These are phyloP conservation scores for Eupithecia pulchellata DNA, from an alignment of 2,888 invertebrate genomes.

Conservation along the genomic window DNA sequence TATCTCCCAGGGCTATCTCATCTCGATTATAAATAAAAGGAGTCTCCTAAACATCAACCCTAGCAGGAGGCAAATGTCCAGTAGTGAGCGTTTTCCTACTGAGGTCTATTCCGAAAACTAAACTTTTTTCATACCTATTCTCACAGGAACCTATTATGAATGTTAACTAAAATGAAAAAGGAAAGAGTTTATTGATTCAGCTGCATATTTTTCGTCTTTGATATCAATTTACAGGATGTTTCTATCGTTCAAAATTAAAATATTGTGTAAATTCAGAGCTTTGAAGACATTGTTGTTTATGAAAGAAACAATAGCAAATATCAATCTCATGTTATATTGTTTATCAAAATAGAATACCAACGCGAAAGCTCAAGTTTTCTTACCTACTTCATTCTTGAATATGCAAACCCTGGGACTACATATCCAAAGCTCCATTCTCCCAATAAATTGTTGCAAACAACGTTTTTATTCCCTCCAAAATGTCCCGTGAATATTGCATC, in stretches of 20 bases:
- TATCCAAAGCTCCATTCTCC: background rate
- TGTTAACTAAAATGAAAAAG: too few relatives aligned
- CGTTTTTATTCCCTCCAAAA: constrained; percentile 27
- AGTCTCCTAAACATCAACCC: background rate
- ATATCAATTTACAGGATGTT: too few relatives aligned
- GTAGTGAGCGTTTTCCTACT: too few relatives aligned
- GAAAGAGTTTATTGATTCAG: too few relatives aligned
- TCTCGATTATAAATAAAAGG: background rate
- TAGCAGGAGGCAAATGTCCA: background rate
- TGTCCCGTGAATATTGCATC: constrained; percentile 32
- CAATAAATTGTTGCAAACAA: constrained; percentile 28
- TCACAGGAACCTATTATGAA: too few relatives aligned
- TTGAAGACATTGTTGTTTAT: background rate
- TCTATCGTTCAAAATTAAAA: background rate
- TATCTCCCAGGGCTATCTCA: background rate
- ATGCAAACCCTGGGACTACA: background rate
- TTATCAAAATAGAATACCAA: background rate
- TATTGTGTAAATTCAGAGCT: background rate
- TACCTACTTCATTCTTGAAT: background rate
- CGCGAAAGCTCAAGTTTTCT: background rate
- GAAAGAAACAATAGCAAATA: too few relatives aligned
- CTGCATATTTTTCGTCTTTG: too few relatives aligned
- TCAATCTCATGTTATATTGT: background rate
- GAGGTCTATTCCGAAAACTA: too few relatives aligned
- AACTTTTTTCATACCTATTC: too few relatives aligned